Evolutionary conservation across 2,797 vertebrate species (phyloP), one percentile per base, ranked within the genome.

Genomic region (Acrossocheilus wenchowensis): DNA sequence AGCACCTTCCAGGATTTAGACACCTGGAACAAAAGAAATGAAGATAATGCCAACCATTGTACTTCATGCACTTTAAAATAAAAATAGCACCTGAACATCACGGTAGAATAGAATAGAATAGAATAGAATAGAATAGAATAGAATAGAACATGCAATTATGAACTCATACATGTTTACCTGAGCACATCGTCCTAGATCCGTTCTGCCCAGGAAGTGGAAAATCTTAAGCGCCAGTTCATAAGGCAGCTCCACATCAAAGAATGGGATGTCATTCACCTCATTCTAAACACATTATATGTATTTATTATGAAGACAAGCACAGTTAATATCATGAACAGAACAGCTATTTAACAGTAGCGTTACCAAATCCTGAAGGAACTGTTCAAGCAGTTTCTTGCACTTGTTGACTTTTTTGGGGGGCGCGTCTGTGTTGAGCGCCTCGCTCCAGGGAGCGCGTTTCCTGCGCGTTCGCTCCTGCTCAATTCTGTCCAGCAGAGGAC

Each of bases 151-250:
- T 9, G 52, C 10, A 54, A 23, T 23, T 4, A 14, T 36, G 5
- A 7, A 60, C 19, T 0, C 6, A 19, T 36, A 7, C 41, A 12
- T 11, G 41, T 94, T 94, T 91, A 99, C 98, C 97, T 99, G 98
- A 23, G 98, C 98, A 85, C 98, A 99, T 50, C 97, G 95, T 82
- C 98, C 97, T 1, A 99, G 92, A 41, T 98, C 98, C 30, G 88
- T 89, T 88, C 94, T 94, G 92, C 90, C 89, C 54, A 99, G 95
- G 87, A 97, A 95, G 74, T 93, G 96, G 93, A 99, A 99, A 89
- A 99, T 99, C 90, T 98, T 97, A 91, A 98, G 89, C 0, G 98
- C 98, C 81, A 99, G 93, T 90, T 99, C 98, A 4, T 99, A 99
- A 0, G 98, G 98, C 88, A 99, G 90, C 45, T 98, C 97, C 11